Evolutionary conservation across 2,888 invertebrate species (phyloP), one percentile per base, ranked within the genome.

Genomic region (Apotomis turbidana): DNA sequence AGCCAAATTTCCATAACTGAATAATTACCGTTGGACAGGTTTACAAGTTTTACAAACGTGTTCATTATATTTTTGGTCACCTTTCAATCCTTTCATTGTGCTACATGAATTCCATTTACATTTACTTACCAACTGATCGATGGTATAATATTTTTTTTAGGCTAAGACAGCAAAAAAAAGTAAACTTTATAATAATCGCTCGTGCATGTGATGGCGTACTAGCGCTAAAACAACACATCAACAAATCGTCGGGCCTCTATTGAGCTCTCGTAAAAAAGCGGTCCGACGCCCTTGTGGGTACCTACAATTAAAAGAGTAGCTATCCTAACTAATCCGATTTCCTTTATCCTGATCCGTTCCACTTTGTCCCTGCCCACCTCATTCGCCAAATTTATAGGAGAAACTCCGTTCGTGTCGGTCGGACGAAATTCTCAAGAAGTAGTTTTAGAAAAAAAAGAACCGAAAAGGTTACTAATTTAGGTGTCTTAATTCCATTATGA

Each of bases 271-370:
- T 71, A 58, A 62, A 58, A 62, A 68, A 61, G 67, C 51, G 61
- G 52, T 46, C 44, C 51, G 66, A 13, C 60, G 44, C 71, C 41
- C 61, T 51, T 51, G 55, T 49, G 49, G 27, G 70, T 46, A 44
- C n/a, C n/a, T n/a, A n/a, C 71, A 71, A 71, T 71, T 71, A 71
- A 62, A 68, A 62, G 55, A 62, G 67, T 68, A 71, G 71, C 67
- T 51, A 57, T 57, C 71, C 61, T 44, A 57, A 67, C 60, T 71
- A 71, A 71, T 67, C 67, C 61, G 61, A 68, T 71, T 71, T 49
- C 61, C 61, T 57, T 62, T 49, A 70, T 67, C 71, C 67, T 15
- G 71, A 62, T 67, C 62, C 6, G 3, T 57, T 41, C 67, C 61
- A 58, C 57, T 71, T 71, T 57, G 61, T 62, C 54, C 57, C 57